phyloP scores from a whole-genome alignment of 2,797 vertebrate genomes.

The Myotis daubentonii region DNA sequence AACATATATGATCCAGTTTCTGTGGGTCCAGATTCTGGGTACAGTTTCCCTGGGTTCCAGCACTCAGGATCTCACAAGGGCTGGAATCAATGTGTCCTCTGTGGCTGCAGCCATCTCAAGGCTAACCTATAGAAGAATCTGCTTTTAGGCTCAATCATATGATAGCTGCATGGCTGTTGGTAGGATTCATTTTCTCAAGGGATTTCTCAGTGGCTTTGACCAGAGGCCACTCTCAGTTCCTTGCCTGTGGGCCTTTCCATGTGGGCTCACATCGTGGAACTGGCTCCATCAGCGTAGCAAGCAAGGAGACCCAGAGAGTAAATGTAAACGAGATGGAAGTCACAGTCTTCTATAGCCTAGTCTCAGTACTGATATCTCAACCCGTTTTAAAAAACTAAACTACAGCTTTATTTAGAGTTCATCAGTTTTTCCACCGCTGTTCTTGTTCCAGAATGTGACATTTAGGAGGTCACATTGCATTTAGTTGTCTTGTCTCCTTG shows the following conservation, averaged over 20 bases:
- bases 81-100: not conserved
- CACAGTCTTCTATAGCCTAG: not conserved
- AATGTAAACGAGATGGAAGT: not conserved
- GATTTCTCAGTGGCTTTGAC: not conserved
- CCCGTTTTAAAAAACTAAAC: not conserved
- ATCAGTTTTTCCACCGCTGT: not conserved
- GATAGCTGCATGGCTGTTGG: not conserved
- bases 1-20: not conserved
- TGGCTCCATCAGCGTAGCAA: not conserved
- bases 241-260: not conserved
- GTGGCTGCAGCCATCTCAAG: not conserved
- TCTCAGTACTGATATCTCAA: not conserved
- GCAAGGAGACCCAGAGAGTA: not conserved
- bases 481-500: not conserved
- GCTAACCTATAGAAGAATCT: not conserved
- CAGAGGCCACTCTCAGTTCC: not conserved
- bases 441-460: not conserved
- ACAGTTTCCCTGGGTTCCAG: not conserved
- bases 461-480: not conserved
- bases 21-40: not conserved
- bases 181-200: not conserved
- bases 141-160: not conserved
- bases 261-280: not conserved
- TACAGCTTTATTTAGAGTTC: not conserved
- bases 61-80: not conserved